These are phyloP conservation scores for Hassar affinis DNA, from an alignment of 2,113 vertebrate species.

Conservation along the genomic window DNA sequence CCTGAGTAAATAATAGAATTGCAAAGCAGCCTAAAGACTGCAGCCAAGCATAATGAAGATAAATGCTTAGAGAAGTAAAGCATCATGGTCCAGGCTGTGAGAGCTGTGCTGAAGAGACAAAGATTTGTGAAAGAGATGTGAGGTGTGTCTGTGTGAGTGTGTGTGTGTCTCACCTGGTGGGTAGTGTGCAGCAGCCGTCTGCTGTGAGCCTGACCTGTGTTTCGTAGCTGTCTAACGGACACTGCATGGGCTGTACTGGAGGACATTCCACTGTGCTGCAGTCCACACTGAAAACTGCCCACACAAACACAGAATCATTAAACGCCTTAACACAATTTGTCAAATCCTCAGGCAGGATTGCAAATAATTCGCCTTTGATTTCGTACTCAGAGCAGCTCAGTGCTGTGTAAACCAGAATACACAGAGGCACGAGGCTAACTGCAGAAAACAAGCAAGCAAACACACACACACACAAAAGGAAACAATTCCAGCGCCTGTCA, in stretches of 20 bases:
- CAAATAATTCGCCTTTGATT: constrained; percentile 23
- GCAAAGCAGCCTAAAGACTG: background rate
- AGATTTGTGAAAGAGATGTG: background rate
- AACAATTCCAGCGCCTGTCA: constrained; percentile 31
- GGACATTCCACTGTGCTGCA: constrained; percentile 90
- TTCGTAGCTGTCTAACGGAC: constrained; percentile 86
- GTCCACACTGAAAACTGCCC: constrained; percentile 84
- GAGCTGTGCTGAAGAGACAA: background rate
- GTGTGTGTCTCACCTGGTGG: constrained; percentile 74
- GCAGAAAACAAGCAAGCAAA: background rate
- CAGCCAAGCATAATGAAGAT: background rate
- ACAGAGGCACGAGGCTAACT: background rate
- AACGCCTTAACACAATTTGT: constrained; percentile 15
- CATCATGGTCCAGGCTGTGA: background rate
- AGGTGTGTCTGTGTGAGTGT: background rate
- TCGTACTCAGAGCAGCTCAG: background rate
- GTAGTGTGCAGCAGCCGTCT: constrained; percentile 87
- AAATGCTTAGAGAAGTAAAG: background rate
- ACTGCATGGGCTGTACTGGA: constrained; percentile 81
- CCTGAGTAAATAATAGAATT: constrained; percentile 8
- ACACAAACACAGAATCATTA: constrained; percentile 35
- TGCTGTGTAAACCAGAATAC: constrained; percentile 12
- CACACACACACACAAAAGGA: background rate
- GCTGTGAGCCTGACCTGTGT: constrained; percentile 85
- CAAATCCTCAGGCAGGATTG: constrained; percentile 16